Percentiles rank a stretch among this genome's conserved stretches.
Evolutionary conservation across 2,113 vertebrate genomes (phyloP).

Genomic region (Perca fluviatilis): DNA sequence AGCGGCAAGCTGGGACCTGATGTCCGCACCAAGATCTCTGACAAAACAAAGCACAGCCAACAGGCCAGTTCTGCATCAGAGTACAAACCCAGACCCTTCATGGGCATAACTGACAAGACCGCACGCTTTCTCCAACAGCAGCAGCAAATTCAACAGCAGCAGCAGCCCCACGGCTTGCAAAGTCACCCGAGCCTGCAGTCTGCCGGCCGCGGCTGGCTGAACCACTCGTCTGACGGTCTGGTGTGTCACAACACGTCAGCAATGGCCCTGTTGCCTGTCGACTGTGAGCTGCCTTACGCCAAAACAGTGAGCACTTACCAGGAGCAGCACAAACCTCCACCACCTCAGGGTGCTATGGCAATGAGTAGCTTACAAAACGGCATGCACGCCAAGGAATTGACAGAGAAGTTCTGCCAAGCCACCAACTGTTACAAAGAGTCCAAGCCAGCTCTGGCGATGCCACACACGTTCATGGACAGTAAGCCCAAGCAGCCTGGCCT

Average conservation of each 20-base stretch:
- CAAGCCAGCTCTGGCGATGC: conserved; percentile 83
- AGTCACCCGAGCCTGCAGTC: conserved; percentile 62
- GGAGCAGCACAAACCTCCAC: conserved; percentile 83
- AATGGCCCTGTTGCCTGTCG: conserved; percentile 78
- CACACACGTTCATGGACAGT: conserved; percentile 84
- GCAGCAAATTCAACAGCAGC: conserved; percentile 34
- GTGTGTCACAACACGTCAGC: conserved; percentile 68
- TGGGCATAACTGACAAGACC: conserved; percentile 97
- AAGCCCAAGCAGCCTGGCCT: conserved; percentile 83
- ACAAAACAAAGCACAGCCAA: conserved; percentile 80
- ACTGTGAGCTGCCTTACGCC: conserved; percentile 82
- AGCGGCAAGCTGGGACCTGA: conserved; percentile 88
- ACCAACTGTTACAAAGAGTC: conserved; percentile 85
- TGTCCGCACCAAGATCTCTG: conserved; percentile 87
- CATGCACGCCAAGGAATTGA: conserved; percentile 83
- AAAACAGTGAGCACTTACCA: conserved; percentile 82
- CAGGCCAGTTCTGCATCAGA: conserved; percentile 80
- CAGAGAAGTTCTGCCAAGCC: conserved; percentile 86
- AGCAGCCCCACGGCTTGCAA: conserved; percentile 59
- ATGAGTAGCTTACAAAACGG: conserved; percentile 86
- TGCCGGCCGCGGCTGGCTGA: conserved; percentile 86
- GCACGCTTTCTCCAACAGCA: conserved; percentile 86
- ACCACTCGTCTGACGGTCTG: conserved; percentile 83
- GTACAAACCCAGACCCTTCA: conserved; percentile 91
- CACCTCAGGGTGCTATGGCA: conserved; percentile 74